A percentile compares a stretch with the other conserved stretches of the same genome.
phyloP scores from a whole-genome alignment of 53 echinoderm and acorn worm genomes.

The Paracentrotus lividus region DNA sequence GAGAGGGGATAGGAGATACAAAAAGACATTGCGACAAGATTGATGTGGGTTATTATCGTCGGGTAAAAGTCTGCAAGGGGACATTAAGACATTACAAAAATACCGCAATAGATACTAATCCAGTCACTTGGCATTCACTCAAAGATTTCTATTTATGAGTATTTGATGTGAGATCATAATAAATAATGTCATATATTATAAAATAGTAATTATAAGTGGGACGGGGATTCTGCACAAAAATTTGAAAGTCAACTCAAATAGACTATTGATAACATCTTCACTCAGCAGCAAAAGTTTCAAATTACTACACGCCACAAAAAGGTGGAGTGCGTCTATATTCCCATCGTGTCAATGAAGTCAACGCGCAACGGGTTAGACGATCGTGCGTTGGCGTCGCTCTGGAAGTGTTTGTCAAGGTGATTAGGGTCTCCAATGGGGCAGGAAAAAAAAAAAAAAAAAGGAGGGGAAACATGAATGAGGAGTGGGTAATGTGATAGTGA shows the following conservation, averaged over 20 bases:
- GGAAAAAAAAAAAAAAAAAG: not conserved
- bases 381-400: not conserved
- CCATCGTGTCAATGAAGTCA: not conserved
- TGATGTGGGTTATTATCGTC: constrained; percentile 58
- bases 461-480: constrained; percentile 34
- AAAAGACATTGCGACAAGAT: constrained; percentile 46
- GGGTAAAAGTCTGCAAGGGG: constrained; percentile 46
- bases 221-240: no score
- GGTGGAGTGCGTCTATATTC: not conserved
- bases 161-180: no score
- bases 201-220: no score
- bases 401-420: constrained; percentile 15
- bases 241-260: not conserved
- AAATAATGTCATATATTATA: no score
- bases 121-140: no score
- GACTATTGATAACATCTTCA: not conserved
- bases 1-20: not conserved
- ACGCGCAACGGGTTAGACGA: not conserved
- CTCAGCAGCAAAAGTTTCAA: not conserved
- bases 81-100: no score
- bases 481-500: constrained; percentile 36
- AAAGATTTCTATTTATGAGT: no score
- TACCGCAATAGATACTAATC: no score
- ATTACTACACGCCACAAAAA: not conserved
- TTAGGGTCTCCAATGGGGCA: not conserved